Conservation (phyloP, 2,797 vertebrate genomes). For the Anableps anableps region DNA sequence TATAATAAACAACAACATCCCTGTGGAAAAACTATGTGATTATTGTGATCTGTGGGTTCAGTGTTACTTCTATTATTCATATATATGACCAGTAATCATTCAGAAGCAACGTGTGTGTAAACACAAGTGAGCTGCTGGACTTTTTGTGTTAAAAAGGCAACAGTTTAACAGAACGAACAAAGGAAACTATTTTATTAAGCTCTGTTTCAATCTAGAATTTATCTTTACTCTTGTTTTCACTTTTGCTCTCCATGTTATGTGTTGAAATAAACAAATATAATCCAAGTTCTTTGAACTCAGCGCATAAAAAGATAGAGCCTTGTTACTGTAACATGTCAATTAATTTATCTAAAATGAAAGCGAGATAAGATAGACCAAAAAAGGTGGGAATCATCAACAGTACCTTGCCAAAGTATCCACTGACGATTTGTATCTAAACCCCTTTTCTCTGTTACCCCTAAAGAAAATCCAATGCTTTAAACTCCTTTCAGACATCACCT, state of each 20-base stretch:
- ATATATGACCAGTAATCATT: conserved; percentile 1
- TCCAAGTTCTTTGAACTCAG: neutral
- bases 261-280: neutral
- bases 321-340: neutral
- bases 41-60: neutral
- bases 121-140: neutral
- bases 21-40: neutral
- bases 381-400: neutral
- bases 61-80: neutral
- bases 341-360: neutral
- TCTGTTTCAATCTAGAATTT: neutral
- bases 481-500: no score
- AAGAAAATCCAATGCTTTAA: no score
- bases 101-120: neutral
- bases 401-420: neutral
- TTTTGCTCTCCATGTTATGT: neutral
- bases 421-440: neutral
- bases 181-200: neutral
- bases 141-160: neutral
- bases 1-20: conserved; percentile 11
- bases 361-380: neutral
- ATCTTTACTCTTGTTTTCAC: neutral
- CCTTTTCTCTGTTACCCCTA: no score
- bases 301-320: neutral
- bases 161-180: neutral